Evolutionary conservation across 2,888 invertebrate genomes (phyloP), one percentile per base, ranked within the genome.

Genomic region (Ophraella communa): DNA sequence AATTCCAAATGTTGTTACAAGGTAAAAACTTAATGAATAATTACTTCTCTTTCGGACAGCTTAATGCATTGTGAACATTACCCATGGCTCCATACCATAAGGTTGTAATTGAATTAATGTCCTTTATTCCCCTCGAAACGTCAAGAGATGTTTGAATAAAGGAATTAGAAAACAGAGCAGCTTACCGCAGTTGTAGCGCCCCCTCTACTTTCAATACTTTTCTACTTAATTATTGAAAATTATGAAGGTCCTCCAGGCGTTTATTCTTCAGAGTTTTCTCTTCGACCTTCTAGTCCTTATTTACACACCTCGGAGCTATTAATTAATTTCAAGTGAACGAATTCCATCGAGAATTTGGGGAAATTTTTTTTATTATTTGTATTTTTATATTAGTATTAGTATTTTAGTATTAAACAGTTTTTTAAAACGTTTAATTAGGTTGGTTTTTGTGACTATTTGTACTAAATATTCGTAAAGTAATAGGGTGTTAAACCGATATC

Each of bases 161-260:
- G 74, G 78, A 78, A 77, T 76, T 78, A 77, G 69, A 73, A 75
- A 77, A 76, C 73, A 73, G 72, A 73, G 71, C 69, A 67, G 67
- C 67, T 62, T 62, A 69, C 70, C 70, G 62, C 70, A 67, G 51
- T 64, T 60, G 69, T 63, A 65, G 64, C 65, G 67, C 69, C 71
- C 63, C 24, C 14, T 24, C 24, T 14, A 7, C 39, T 53, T 59
- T 62, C 62, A 54, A 58, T 59, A 57, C 69, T 69, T 68, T 68
- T 64, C 72, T 75, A 71, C 73, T 76, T 73, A 76, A 76, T 76
- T 73, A 76, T 76, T 76, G 72, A 76, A 76, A 76, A 76, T 74
- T 74, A 75, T 71, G 67, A 44, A 47, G 27, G 52, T 33, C 70
- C 73, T 70, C 57, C 60, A 52, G 68, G 74, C 74, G 64, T 61